Evolutionary conservation across 2,888 invertebrate genomes (phyloP), one percentile per base, ranked within the genome.

Genomic region (Cantharis rustica): DNA sequence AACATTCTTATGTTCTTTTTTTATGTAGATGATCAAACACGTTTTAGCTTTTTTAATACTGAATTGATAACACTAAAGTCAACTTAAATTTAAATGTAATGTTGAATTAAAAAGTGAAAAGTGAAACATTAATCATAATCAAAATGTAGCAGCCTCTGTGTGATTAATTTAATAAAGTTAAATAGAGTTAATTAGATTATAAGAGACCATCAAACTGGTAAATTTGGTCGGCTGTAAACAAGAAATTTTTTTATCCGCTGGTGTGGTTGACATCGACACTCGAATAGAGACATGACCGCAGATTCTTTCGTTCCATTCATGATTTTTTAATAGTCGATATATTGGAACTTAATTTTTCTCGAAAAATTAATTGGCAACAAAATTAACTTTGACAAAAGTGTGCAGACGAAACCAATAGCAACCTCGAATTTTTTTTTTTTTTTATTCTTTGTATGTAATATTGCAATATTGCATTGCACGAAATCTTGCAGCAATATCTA

Each of bases 211-310:
- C 70, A 70, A 74, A 70, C 70, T 70, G 74, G 70, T 69, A 68
- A 61, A 69, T 61, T 72, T 16, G 73, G 72, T 72, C 74, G 74
- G 74, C 66, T 69, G 61, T 62, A 26, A 31, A 70, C 74, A 69
- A 71, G 72, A 16, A 31, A 11, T 16, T 26, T 47, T 68, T 66
- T 76, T 72, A 74, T 74, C 71, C 71, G 75, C 72, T 47, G 47
- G 72, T 72, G 79, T 71, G 74, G 79, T 74, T 31, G 79, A 79
- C 79, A 79, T 73, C 71, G 75, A 79, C 76, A 79, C 71, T 75
- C 70, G 75, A 79, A 79, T 79, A 75, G 71, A 79, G 79, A 79
- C 76, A 72, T 76, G 76, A 79, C 75, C 75, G 71, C 75, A 23
- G 71, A 71, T 62, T 61, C 62, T 63, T 71, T 68, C 75, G 63